Percentiles rank a stretch among this genome's conserved stretches.
Conservation (phyloP, 2,113 vertebrate genomes). For the Centrocercus urophasianus region DNA sequence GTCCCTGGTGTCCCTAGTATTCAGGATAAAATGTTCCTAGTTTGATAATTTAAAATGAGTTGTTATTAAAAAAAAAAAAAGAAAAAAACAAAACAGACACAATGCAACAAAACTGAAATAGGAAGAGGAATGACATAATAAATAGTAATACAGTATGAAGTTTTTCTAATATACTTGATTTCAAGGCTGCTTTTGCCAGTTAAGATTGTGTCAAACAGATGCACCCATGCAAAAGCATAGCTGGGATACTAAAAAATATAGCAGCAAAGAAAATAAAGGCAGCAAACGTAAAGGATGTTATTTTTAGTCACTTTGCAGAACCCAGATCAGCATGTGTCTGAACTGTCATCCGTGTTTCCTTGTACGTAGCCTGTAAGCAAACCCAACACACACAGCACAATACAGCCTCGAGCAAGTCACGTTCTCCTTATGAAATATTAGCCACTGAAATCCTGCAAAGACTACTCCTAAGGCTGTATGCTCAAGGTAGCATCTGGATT, state of each 20-base stretch:
- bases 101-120: background rate
- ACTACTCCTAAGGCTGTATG: background rate
- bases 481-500: background rate
- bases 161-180: background rate
- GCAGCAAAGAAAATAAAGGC: background rate
- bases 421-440: background rate
- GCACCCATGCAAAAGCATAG: background rate
- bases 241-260: background rate
- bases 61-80: background rate
- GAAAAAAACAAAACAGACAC: background rate
- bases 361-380: accelerated
- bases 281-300: background rate
- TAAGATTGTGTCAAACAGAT: background rate
- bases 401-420: background rate
- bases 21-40: background rate
- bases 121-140: background rate
- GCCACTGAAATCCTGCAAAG: background rate
- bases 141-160: background rate
- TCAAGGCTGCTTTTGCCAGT: background rate
- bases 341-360: background rate
- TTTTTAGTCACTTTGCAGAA: background rate
- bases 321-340: background rate
- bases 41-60: background rate
- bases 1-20: background rate
- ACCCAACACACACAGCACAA: background rate